A percentile compares a stretch with the other conserved stretches of the same genome.
These are phyloP conservation scores for Meles meles DNA, from an alignment of 2,113 vertebrate genomes.

Conservation along the genomic window DNA sequence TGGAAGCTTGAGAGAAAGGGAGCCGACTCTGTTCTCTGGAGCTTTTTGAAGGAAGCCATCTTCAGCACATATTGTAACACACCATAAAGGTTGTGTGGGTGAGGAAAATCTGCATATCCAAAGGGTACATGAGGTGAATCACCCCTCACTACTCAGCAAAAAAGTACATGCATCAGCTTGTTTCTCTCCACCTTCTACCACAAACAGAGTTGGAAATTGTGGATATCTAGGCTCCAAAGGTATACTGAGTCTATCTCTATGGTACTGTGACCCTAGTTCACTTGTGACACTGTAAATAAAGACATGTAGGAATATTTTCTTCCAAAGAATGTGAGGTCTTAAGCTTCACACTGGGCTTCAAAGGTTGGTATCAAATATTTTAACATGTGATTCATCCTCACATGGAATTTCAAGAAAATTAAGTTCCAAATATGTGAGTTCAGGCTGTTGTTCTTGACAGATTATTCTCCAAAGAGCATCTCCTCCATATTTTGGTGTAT, in stretches of 20 bases:
- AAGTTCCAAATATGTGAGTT: not conserved
- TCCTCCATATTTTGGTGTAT: not conserved
- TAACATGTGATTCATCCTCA: not conserved
- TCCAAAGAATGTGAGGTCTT: not conserved
- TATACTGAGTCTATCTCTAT: not conserved
- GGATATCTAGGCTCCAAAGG: not conserved
- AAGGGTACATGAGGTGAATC: not conserved
- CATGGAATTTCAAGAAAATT: not conserved
- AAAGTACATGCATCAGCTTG: rapidly evolving
- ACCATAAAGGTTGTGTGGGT: not conserved
- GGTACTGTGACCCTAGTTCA: rapidly evolving
- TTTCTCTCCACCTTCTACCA: rapidly evolving
- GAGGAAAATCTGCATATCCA: not conserved
- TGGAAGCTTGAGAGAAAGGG: not conserved
- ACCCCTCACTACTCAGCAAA: not conserved
- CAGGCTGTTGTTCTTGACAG: not conserved
- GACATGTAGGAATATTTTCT: not conserved
- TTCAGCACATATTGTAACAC: not conserved
- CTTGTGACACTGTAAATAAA: not conserved
- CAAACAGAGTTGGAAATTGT: not conserved
- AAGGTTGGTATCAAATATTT: not conserved
- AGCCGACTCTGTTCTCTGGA: not conserved
- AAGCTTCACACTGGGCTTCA: not conserved
- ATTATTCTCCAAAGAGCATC: not conserved
- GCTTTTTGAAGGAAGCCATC: not conserved